A percentile compares a stretch with the other conserved stretches of the same genome.
phyloP scores from a whole-genome alignment of 2,113 vertebrate species.

The Muscicapa adusta region DNA sequence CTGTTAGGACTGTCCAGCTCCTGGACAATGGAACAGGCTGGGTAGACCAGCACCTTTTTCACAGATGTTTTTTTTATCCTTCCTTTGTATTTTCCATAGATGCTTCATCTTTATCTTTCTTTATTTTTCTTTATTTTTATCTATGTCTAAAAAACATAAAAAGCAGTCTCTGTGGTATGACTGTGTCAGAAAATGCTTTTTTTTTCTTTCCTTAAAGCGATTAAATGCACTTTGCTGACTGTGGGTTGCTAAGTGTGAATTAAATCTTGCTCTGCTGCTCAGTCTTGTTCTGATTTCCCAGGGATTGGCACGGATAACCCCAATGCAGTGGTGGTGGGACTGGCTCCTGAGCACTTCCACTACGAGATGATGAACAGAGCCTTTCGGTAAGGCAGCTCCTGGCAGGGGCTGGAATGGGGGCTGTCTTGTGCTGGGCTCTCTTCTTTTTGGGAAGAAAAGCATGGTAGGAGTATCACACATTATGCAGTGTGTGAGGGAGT shows the following conservation, averaged over 20 bases:
- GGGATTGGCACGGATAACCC: constrained; percentile 85
- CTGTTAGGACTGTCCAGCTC: background rate
- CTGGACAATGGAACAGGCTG: background rate
- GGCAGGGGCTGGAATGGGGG: background rate
- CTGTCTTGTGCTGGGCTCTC: background rate
- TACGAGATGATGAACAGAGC: constrained; percentile 90
- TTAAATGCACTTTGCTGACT: background rate
- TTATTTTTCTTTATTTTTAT: no score
- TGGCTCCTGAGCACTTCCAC: constrained; percentile 91
- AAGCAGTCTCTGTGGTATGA: fast-evolving
- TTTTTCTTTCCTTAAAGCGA: background rate
- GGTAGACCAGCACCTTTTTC: background rate
- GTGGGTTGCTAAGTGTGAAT: background rate
- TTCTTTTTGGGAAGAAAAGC: background rate
- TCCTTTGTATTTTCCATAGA: no score
- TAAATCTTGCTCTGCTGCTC: background rate
- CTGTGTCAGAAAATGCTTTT: fast-evolving
- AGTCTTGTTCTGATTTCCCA: constrained; percentile 28
- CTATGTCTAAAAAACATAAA: background rate
- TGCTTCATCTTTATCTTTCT: no score
- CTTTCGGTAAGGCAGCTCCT: constrained; percentile 77
- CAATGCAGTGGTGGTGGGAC: constrained; percentile 90
- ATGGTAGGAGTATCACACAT: background rate
- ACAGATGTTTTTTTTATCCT: background rate
- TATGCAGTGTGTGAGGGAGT: fast-evolving